Base-by-base conservation (phyloP, 2,888 invertebrate species). In the Pegoplata infirma region DNA sequence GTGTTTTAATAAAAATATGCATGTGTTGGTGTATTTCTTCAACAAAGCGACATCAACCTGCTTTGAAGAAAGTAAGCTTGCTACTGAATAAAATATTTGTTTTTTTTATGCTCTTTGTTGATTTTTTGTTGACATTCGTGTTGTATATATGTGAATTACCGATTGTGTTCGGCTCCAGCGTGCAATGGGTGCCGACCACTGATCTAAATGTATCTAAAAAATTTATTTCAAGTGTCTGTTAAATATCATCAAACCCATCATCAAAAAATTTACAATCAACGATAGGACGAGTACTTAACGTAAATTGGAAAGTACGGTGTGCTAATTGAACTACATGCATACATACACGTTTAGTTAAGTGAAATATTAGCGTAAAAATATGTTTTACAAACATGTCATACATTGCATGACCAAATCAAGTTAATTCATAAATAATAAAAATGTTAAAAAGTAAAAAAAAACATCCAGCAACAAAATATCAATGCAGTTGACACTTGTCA, bases 331-430 rank as follows among this genome's bases (percentile, higher is more conserved):
- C 25, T 64, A 40, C 12, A 14, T 47, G 25, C 23, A 55, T 64
- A 40, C 12, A 14, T 47, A 19, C 23, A 55, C 36, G 17, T 49
- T 51, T 63, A 28, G 53, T 67, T 32, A 67, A 67, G 40, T 44
- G 53, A 61, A 67, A 56, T 76, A 49, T 53, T 61, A 49, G 49
- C 14, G 51, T 40, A 25, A 61, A 76, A 72, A 55, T 47, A 56
- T 61, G 28, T 67, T 49, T 25, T 53, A 68, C 19, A 55, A 58
- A 68, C 32, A 67, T 63, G 58, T 40, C 56, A 21, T n/a, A n/a
- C n/a, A n/a, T 71, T 71, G 76, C 76, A 72, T 77, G 76, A 49
- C 72, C 10, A n/a, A 16, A 21, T 3, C 10, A 25, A 32, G 71
- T 71, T 76, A 19, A 16, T 40, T 1, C 25, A 68, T n/a, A n/a